These are phyloP conservation scores for Pluvialis apricaria DNA, from an alignment of 2,113 vertebrate species.

Conservation along the genomic window DNA sequence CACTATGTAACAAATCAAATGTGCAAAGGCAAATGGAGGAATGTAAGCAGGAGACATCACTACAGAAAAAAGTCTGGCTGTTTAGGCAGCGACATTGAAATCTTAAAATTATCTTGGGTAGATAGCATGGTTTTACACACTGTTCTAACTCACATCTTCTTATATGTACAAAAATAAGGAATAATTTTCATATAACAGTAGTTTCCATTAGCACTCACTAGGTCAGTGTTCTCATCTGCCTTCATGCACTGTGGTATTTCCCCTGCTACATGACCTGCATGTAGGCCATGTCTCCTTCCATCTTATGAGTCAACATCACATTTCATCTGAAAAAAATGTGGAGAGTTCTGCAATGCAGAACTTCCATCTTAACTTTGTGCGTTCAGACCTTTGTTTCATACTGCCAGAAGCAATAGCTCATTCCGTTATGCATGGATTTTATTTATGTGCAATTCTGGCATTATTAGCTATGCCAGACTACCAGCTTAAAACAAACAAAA, in stretches of 20 bases:
- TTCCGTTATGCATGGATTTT: background rate
- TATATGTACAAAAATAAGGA: background rate
- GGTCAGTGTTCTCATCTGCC: background rate
- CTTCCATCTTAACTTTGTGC: background rate
- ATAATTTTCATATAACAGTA: background rate
- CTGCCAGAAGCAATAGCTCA: background rate
- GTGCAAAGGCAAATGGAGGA: background rate
- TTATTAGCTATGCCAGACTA: background rate
- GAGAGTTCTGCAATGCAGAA: background rate
- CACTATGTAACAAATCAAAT: background rate
- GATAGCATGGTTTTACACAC: background rate
- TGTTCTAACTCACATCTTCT: background rate
- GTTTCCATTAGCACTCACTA: background rate
- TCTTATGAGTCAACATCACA: rapidly evolving
- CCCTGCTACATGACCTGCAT: background rate
- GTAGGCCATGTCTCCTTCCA: background rate
- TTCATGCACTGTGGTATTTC: background rate
- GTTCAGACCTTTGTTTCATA: background rate
- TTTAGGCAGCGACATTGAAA: background rate
- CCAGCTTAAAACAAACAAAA: background rate
- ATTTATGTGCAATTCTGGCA: background rate
- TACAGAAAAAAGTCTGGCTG: background rate
- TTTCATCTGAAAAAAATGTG: background rate
- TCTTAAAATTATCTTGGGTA: background rate
- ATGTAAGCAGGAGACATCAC: background rate